These are phyloP conservation scores for Eretmochelys imbricata DNA, from an alignment of 2,113 vertebrate species.

Conservation along the genomic window DNA sequence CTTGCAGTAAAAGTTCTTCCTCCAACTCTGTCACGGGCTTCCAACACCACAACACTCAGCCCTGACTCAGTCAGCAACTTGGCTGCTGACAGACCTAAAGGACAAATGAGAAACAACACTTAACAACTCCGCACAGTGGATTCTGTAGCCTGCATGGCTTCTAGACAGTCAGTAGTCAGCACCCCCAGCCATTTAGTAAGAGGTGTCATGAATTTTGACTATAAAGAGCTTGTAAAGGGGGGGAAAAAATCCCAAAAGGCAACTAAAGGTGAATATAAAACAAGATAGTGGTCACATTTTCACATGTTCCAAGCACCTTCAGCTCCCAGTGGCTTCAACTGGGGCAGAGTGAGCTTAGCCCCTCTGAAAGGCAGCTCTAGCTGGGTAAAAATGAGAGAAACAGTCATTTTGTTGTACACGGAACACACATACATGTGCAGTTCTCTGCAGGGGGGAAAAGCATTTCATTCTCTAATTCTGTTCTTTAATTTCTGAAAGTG, in stretches of 20 bases:
- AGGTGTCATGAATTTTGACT: not conserved
- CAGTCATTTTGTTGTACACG: not conserved
- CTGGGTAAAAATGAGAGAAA: not conserved
- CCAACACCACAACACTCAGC: slow-evolving; percentile 89
- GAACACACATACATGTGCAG: not conserved
- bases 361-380: not conserved
- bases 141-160: not conserved
- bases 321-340: not conserved
- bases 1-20: slow-evolving; percentile 92
- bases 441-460: not conserved
- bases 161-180: not conserved
- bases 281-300: not conserved
- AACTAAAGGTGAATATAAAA: not conserved
- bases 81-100: slow-evolving; percentile 91
- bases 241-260: not conserved
- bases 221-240: not conserved
- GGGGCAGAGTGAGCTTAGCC: not conserved
- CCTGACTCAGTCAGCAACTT: slow-evolving; percentile 91
- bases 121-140: not conserved
- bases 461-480: not conserved
- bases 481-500: not conserved
- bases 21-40: slow-evolving; percentile 93
- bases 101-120: slow-evolving; percentile 35
- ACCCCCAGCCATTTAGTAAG: not conserved
- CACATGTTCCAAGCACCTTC: not conserved